Evolutionary conservation across 23 tunicate species (phyloP), one percentile per base, ranked within the genome.

Genomic region (Halocynthia roretzi): DNA sequence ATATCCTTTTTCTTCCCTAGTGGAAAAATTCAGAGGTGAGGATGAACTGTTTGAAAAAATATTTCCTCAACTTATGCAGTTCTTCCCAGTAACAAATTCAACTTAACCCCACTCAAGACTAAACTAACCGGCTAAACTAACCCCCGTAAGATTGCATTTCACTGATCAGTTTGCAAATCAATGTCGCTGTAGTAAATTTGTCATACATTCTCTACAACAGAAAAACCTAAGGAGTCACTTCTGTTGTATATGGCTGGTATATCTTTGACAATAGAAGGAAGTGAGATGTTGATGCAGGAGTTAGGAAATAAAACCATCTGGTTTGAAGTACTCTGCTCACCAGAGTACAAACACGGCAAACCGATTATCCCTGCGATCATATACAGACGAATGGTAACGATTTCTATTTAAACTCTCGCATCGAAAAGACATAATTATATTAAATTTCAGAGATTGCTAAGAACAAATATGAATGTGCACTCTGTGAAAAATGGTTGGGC

Each of bases 401-500:
- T 17, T 60, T n/a, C 15, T 1, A 15, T 44, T 6, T 57, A 49
- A 15, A 49, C 12, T 15, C 49, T 77, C 71, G 62, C 4, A 54
- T 71, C 8, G 4, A 60, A 60, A 31, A 31, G 4, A 15, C 64
- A 15, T 15, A 60, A 15, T 15, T 15, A 15, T 60, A 15, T 15
- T 67, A 21, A 11, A 12, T 11, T 67, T n/a, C 51, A 69, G 73
- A 49, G 73, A 54, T 54, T 54, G 8, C 51, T 69, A 10, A 69
- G 51, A 53, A 53, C 54, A 15, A 67, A 70, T 31, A 7, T 67
- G 17, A 80, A 80, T 55, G 49, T 80, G 6, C 18, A 68, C 19
- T 62, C 49, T 70, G 66, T 80, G 15, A 80, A 68, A 20, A 54
- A 51, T 5, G 83, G 83, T 14, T 20, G 22, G 56, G 83, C 54